These are phyloP conservation scores for Orthosia incerta DNA, from an alignment of 2,888 invertebrate genomes.

Conservation along the genomic window DNA sequence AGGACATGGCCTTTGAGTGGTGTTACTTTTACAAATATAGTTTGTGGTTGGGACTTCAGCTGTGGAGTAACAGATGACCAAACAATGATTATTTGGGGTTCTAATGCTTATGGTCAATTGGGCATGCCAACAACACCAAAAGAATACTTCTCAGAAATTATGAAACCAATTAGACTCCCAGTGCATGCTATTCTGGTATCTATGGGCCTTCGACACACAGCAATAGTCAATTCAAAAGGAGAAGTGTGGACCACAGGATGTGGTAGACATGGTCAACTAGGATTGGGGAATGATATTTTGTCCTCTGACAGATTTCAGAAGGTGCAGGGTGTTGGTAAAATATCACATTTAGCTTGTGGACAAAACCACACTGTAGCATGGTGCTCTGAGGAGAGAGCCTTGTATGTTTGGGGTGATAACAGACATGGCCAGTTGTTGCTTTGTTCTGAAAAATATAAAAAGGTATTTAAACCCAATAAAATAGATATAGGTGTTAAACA, in stretches of 20 bases:
- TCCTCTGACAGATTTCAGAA: constrained; percentile 85
- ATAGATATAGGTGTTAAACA: constrained; percentile 90
- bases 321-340: constrained; percentile 90
- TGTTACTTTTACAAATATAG: constrained; percentile 91
- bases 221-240: constrained; percentile 92
- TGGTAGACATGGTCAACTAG: constrained; percentile 93
- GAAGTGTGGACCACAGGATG: constrained; percentile 92
- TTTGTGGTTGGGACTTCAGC: constrained; percentile 96
- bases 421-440: constrained; percentile 95
- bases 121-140: constrained; percentile 89
- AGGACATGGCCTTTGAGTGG: constrained; percentile 91
- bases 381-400: constrained; percentile 89
- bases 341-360: constrained; percentile 94
- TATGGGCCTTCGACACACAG: constrained; percentile 93
- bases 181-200: constrained; percentile 91
- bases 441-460: constrained; percentile 87
- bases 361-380: constrained; percentile 94
- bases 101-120: constrained; percentile 94
- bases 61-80: constrained; percentile 93
- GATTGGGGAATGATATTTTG: constrained; percentile 85
- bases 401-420: constrained; percentile 96
- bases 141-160: constrained; percentile 81
- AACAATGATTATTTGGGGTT: constrained; percentile 95
- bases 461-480: constrained; percentile 89
- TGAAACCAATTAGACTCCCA: constrained; percentile 82